A percentile compares a stretch with the other conserved stretches of the same genome.
Conservation (phyloP, 2,797 vertebrate species). For the Synanceia verrucosa region DNA sequence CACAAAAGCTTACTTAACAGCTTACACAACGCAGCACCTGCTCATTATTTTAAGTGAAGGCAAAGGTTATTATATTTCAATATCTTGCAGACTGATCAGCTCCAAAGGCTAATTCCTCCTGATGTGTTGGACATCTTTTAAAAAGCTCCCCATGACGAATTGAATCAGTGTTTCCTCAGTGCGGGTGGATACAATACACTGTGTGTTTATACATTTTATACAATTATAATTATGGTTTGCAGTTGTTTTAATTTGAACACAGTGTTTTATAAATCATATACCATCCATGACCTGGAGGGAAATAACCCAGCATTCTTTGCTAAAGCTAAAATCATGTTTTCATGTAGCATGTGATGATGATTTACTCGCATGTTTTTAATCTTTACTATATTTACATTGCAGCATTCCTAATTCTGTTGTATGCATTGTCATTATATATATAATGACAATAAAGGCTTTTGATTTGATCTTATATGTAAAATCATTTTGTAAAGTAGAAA, state of each 20-base stretch:
- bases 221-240: too few species aligned
- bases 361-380: not conserved
- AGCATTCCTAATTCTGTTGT: too few species aligned
- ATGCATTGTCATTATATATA: too few species aligned
- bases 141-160: not conserved
- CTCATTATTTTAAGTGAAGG: conserved; percentile 25
- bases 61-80: conserved; percentile 19
- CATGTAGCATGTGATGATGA: not conserved
- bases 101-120: not conserved
- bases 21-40: conserved; percentile 12
- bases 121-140: not conserved
- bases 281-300: not conserved
- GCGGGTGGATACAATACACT: too few species aligned
- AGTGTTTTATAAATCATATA: not conserved
- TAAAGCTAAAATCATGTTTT: not conserved
- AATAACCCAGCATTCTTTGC: not conserved
- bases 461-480: too few species aligned
- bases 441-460: too few species aligned
- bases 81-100: not conserved
- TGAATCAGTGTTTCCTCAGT: not conserved
- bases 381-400: too few species aligned
- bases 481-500: too few species aligned
- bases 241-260: not conserved
- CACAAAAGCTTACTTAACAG: conserved; percentile 11
- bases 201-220: too few species aligned